Percentiles rank a stretch among this genome's conserved stretches.
Evolutionary conservation across 2,888 invertebrate species (phyloP).

Genomic region (Empis stercorea): DNA sequence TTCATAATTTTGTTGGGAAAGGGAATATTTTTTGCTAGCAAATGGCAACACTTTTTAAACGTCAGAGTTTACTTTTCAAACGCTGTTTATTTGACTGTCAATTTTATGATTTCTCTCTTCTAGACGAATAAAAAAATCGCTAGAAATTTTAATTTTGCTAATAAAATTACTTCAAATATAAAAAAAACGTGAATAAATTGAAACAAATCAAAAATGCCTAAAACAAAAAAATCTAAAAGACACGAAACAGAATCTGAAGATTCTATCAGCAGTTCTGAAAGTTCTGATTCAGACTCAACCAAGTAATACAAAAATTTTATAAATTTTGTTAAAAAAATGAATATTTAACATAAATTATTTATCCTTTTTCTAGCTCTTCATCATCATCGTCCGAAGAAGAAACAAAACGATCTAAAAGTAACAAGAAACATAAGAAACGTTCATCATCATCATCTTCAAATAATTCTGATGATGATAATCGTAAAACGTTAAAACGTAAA

Average conservation of each 20-base stretch:
- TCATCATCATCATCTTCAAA: constrained; percentile 1
- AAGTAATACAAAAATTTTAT: no score
- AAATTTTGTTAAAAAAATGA: no score
- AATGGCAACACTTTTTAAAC: no score
- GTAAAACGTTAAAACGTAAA: constrained; percentile 10
- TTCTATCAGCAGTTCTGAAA: constrained; percentile 5
- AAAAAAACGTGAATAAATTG: no score
- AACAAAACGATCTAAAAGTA: background rate
- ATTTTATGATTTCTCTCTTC: no score
- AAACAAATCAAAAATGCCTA: constrained; percentile 7
- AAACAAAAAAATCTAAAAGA: constrained; percentile 9
- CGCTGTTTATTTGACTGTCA: no score
- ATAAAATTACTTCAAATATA: no score
- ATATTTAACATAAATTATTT: constrained; percentile 10
- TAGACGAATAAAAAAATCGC: no score
- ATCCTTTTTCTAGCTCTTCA: constrained; percentile 12
- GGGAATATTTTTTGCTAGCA: no score
- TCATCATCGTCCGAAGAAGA: constrained; percentile 9
- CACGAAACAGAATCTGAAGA: constrained; percentile 5
- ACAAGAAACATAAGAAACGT: background rate
- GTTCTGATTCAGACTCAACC: constrained; percentile 8
- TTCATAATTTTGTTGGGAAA: no score
- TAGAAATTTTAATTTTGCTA: no score
- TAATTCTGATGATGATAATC: constrained; percentile 1
- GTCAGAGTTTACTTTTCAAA: no score